A percentile compares a stretch with the other conserved stretches of the same genome.
phyloP scores from a whole-genome alignment of 2,113 vertebrate genomes.

The Pedetes capensis region DNA sequence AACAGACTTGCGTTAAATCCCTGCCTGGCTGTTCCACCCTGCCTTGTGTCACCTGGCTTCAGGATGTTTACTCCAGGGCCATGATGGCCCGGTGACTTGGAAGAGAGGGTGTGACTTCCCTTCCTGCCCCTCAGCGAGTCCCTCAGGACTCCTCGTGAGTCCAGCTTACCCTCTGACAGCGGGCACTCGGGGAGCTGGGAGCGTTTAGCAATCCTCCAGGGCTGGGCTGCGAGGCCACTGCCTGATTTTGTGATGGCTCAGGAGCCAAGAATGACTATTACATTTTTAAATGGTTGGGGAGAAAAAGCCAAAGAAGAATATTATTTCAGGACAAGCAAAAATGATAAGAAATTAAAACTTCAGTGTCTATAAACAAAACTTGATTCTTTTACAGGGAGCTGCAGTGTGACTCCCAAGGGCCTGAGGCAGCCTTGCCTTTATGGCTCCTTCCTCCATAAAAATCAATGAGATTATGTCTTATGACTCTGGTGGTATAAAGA shows the following conservation, averaged over 20 bases:
- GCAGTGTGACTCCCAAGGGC: neutral
- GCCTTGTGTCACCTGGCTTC: neutral
- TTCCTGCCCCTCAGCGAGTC: neutral
- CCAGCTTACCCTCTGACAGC: neutral
- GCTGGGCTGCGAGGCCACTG: neutral
- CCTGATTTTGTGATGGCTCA: neutral
- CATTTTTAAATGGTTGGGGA: neutral
- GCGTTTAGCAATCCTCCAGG: neutral
- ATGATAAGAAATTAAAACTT: neutral
- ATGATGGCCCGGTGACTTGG: neutral
- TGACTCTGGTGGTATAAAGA: neutral
- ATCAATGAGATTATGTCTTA: neutral
- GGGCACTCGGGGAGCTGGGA: neutral
- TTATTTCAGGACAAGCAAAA: neutral
- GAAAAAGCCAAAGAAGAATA: neutral
- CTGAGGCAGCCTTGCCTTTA: neutral
- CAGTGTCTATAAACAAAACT: neutral
- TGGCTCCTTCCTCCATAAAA: neutral
- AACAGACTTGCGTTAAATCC: rapidly evolving
- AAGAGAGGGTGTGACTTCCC: neutral
- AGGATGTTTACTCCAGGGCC: neutral
- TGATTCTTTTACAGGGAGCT: neutral
- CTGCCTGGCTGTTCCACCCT: neutral
- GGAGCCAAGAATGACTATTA: neutral
- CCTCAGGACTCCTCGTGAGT: neutral